Evolutionary conservation across 2,888 invertebrate genomes (phyloP).

Genomic region (Lypha dubia): DNA sequence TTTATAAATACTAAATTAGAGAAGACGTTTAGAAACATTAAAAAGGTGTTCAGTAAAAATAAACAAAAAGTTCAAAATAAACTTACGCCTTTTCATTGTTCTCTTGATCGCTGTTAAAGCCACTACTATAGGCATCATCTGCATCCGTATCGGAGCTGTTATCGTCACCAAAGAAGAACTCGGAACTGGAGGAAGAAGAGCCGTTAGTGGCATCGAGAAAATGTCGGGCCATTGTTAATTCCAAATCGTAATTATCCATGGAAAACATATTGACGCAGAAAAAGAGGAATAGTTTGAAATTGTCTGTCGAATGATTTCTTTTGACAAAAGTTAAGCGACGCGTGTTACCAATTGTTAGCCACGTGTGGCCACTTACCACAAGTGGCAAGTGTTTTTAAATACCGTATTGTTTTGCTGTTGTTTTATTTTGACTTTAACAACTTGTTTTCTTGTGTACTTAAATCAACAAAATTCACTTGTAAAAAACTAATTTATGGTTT

Average conservation of each 20-base stretch:
- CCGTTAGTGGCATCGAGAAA: slow-evolving; percentile 86
- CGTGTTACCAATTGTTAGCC: slow-evolving; percentile 18
- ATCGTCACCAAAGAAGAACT: slow-evolving; percentile 85
- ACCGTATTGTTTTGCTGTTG: background rate
- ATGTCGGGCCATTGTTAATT: slow-evolving; percentile 87
- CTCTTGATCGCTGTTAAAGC: slow-evolving; percentile 93
- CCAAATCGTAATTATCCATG: slow-evolving; percentile 88
- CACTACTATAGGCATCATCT: slow-evolving; percentile 86
- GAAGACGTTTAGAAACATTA: background rate
- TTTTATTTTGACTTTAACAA: slow-evolving; percentile 35
- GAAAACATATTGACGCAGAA: slow-evolving; percentile 84
- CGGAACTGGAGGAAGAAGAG: slow-evolving; percentile 86
- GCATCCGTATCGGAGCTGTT: slow-evolving; percentile 80
- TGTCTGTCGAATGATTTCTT: background rate
- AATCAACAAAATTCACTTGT: slow-evolving; percentile 9
- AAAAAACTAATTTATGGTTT: slow-evolving; percentile 38
- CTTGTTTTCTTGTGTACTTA: slow-evolving; percentile 34
- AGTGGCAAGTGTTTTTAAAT: background rate
- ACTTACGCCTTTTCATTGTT: slow-evolving; percentile 89
- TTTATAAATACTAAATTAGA: slow-evolving; percentile 54
- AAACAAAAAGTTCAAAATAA: background rate
- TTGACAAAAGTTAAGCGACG: background rate
- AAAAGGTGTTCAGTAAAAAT: background rate
- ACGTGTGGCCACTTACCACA: slow-evolving; percentile 61
- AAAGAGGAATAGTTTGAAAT: too few relatives aligned